Conservation (phyloP, 2,888 invertebrate species). For the Dryadula phaetusa region DNA sequence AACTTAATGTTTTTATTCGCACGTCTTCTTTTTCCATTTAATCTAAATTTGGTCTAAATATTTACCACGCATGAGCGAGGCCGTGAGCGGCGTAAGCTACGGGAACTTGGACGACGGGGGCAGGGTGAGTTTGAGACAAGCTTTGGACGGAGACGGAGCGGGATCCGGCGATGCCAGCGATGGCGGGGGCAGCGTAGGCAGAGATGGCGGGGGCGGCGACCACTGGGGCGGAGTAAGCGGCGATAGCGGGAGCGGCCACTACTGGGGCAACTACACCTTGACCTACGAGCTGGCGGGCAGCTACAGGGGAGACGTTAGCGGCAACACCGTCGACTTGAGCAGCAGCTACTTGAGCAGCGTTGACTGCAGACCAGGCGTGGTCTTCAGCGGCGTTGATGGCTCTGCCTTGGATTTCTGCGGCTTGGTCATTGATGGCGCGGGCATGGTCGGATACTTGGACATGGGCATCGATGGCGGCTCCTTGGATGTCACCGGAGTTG, state of each 20-base stretch:
- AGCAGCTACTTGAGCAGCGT: conserved; percentile 74
- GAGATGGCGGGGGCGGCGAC: conserved; percentile 45
- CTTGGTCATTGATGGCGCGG: conserved; percentile 78
- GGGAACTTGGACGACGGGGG: conserved; percentile 61
- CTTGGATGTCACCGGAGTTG: conserved; percentile 75
- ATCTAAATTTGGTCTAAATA: conserved; percentile 52
- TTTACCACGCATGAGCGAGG: conserved; percentile 66
- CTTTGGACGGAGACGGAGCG: conserved; percentile 67
- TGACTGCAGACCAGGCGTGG: conserved; percentile 77
- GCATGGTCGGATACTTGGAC: conserved; percentile 76
- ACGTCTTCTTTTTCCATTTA: conserved; percentile 72
- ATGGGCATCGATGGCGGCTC: conserved; percentile 77
- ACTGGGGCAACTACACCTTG: conserved; percentile 53
- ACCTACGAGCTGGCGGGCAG: conserved; percentile 75
- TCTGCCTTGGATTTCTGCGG: conserved; percentile 73
- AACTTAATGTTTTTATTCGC: conserved; percentile 73
- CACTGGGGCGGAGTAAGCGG: conserved; percentile 51
- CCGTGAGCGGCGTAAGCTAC: conserved; percentile 55
- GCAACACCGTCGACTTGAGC: conserved; percentile 77
- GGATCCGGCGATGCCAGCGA: conserved; percentile 50
- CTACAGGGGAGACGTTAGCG: conserved; percentile 73
- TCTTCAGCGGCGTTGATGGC: conserved; percentile 79
- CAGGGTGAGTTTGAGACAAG: conserved; percentile 74
- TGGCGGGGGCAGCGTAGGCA: conserved; percentile 26
- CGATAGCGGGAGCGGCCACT: conserved; percentile 47